Percentiles rank a stretch among this genome's conserved stretches.
Evolutionary conservation across 1,140 invertebrate species (phyloP).

Genomic region (Phthorimaea operculella): DNA sequence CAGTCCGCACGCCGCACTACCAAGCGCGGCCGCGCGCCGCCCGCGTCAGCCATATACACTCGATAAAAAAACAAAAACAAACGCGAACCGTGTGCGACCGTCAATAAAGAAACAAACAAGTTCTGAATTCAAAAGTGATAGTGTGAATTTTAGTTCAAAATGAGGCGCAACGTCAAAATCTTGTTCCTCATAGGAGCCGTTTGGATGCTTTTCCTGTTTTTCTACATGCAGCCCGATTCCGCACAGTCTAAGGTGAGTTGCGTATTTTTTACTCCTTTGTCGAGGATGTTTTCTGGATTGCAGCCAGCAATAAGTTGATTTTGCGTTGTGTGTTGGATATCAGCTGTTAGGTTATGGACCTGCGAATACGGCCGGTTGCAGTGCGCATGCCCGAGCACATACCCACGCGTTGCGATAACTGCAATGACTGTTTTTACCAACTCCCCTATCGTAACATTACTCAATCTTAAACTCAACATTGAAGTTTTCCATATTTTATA

Average conservation of each 20-base stretch:
- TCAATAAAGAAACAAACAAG: neutral
- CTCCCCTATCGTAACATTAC: neutral
- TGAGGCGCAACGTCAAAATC: constrained; percentile 58
- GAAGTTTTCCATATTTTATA: too few species aligned
- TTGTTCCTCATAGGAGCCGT: constrained; percentile 45
- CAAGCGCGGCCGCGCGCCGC: constrained; percentile 56
- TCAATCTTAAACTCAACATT: too few species aligned
- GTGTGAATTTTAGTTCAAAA: constrained; percentile 28
- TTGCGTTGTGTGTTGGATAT: constrained; percentile 34
- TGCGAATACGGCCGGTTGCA: constrained; percentile 23
- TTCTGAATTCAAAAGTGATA: constrained; percentile 11
- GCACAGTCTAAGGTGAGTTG: constrained; percentile 42
- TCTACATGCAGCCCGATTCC: constrained; percentile 55
- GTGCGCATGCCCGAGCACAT: constrained; percentile 36
- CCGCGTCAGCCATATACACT: constrained; percentile 12
- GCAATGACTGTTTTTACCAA: constrained; percentile 2
- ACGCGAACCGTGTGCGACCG: constrained; percentile 12
- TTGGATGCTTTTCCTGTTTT: constrained; percentile 58
- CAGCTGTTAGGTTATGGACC: constrained; percentile 42
- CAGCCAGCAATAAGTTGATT: constrained; percentile 4
- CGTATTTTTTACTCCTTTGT: neutral
- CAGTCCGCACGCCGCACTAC: constrained; percentile 46
- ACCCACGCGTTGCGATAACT: constrained; percentile 25
- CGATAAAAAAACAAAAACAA: constrained; percentile 27
- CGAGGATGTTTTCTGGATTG: neutral